Percentiles rank a stretch among this genome's conserved stretches.
Conservation (phyloP, 1,140 invertebrate genomes). For the Pinna nobilis region DNA sequence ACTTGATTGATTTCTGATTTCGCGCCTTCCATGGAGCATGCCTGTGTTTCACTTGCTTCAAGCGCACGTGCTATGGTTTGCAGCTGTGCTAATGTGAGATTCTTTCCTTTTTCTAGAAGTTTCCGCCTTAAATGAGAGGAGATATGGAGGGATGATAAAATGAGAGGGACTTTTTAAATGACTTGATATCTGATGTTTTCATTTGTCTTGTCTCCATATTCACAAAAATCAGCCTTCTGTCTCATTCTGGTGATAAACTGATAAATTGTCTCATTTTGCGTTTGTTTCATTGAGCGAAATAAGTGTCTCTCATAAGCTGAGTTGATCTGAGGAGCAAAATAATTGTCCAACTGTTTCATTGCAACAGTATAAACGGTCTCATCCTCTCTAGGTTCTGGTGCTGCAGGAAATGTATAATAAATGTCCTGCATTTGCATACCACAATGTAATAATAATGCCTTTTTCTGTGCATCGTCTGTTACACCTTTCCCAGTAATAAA, state of each 20-base stretch:
- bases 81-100: slow-evolving; percentile 28
- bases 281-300: slow-evolving; percentile 33
- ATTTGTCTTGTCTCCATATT: slow-evolving; percentile 13
- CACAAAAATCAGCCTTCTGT: slow-evolving; percentile 19
- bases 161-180: slow-evolving; percentile 26
- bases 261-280: slow-evolving; percentile 10
- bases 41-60: slow-evolving; percentile 3
- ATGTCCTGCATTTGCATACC: slow-evolving; percentile 22
- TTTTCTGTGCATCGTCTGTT: slow-evolving; percentile 13
- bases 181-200: slow-evolving; percentile 36
- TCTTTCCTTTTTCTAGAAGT: slow-evolving; percentile 11
- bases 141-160: no score
- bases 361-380: slow-evolving; percentile 15
- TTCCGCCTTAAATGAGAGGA: slow-evolving; percentile 21
- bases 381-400: not conserved
- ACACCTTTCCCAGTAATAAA: slow-evolving; percentile 20
- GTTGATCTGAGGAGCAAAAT: slow-evolving; percentile 35
- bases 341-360: slow-evolving; percentile 21
- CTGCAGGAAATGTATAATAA: slow-evolving; percentile 5
- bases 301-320: slow-evolving; percentile 22
- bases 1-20: not conserved
- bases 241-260: slow-evolving; percentile 31
- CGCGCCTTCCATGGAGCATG: not conserved
- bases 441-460: slow-evolving; percentile 27
- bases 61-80: slow-evolving; percentile 1